phyloP scores from a whole-genome alignment of 2,888 invertebrate genomes.

The Athrips mouffetella region DNA sequence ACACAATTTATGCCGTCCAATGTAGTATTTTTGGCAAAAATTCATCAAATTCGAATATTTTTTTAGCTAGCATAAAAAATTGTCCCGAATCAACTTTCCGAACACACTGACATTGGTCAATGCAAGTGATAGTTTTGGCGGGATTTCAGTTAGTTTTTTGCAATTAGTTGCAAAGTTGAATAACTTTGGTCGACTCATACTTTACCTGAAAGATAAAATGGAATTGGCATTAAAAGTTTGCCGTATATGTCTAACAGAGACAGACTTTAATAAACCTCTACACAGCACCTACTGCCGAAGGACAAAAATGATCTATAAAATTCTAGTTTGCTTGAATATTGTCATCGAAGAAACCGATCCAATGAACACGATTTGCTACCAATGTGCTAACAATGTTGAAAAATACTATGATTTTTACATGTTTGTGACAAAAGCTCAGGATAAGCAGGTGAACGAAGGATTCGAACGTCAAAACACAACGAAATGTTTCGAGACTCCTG shows the following conservation, averaged over 20 bases:
- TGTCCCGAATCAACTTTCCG: neutral
- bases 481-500: slow-evolving; percentile 23
- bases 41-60: slow-evolving; percentile 16
- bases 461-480: slow-evolving; percentile 33
- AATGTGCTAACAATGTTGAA: slow-evolving; percentile 59
- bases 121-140: neutral
- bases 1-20: slow-evolving; percentile 63
- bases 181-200: slow-evolving; percentile 16
- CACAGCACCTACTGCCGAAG: slow-evolving; percentile 52
- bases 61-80: neutral
- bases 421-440: slow-evolving; percentile 54
- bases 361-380: slow-evolving; percentile 59
- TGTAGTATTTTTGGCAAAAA: slow-evolving; percentile 56
- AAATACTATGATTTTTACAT: slow-evolving; percentile 56
- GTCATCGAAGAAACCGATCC: slow-evolving; percentile 54
- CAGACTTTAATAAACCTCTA: slow-evolving; percentile 60
- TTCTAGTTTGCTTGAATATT: slow-evolving; percentile 55
- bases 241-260: slow-evolving; percentile 57
- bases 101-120: slow-evolving; percentile 1
- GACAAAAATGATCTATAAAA: slow-evolving; percentile 56
- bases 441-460: slow-evolving; percentile 31
- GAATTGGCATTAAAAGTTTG: slow-evolving; percentile 54
- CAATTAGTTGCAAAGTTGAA: neutral
- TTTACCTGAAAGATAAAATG: slow-evolving; percentile 39
- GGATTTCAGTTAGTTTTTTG: neutral